Conservation (phyloP, 2,888 invertebrate genomes). For the Xanthorhoe designata region DNA sequence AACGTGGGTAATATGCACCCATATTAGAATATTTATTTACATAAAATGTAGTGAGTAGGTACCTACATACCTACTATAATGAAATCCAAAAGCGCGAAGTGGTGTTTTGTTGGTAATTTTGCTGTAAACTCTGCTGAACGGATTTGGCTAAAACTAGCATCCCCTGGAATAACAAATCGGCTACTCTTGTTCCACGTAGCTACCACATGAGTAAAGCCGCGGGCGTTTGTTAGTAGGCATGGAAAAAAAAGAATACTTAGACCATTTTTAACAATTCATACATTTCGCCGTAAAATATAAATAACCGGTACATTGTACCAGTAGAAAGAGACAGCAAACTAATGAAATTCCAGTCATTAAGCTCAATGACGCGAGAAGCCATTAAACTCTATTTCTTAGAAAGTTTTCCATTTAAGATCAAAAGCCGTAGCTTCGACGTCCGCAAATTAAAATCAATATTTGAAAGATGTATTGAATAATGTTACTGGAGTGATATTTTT, state of each 20-base stretch:
- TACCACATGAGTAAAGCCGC: too few relatives aligned
- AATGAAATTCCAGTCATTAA: conserved; percentile 72
- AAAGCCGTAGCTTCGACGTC: conserved; percentile 26
- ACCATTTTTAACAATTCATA: too few relatives aligned
- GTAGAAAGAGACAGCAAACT: conserved; percentile 48
- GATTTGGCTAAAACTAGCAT: too few relatives aligned
- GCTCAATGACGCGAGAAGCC: conserved; percentile 67
- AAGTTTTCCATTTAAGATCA: conserved; percentile 41
- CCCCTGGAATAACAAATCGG: too few relatives aligned
- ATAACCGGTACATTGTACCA: conserved; percentile 19
- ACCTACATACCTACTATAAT: conserved; percentile 38
- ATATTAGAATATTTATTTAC: conserved; percentile 8
- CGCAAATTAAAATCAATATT: background rate
- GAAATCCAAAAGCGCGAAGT: background rate
- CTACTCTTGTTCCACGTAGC: background rate
- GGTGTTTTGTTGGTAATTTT: background rate
- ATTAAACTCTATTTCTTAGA: conserved; percentile 46
- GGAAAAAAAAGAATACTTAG: background rate
- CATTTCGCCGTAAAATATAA: conserved; percentile 4
- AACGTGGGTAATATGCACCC: background rate
- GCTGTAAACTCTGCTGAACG: background rate
- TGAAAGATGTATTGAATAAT: background rate
- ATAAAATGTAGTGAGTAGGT: conserved; percentile 15
- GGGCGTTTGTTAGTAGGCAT: too few relatives aligned
- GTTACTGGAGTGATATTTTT: background rate